Percentiles rank a stretch among this genome's conserved stretches.
Conservation (phyloP, 2,797 vertebrate genomes). For the Gadopsis marmoratus region DNA sequence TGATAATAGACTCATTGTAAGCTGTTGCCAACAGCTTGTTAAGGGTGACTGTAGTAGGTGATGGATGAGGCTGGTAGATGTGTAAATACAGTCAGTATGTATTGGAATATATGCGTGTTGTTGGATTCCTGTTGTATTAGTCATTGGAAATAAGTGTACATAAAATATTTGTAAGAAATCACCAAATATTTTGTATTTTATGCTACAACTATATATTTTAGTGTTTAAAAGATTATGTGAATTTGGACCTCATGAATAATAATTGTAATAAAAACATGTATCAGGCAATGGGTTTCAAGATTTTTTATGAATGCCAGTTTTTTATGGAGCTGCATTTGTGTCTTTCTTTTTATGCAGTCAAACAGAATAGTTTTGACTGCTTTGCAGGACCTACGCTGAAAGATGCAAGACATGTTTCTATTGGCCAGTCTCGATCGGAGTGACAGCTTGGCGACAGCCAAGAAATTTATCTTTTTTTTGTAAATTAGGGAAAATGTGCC, state of each 20-base stretch:
- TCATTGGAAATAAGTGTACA: conserved; percentile 14
- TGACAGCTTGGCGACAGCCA: too few species aligned
- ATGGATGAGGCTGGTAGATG: neutral
- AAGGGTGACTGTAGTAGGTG: neutral
- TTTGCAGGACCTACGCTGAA: too few species aligned
- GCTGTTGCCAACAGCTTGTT: conserved; percentile 11
- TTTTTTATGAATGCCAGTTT: neutral
- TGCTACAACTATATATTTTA: neutral
- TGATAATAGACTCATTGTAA: neutral
- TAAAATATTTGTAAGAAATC: neutral
- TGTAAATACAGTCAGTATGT: conserved; percentile 8
- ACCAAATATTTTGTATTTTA: conserved; percentile 31
- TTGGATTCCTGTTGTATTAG: neutral
- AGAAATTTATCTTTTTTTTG: too few species aligned
- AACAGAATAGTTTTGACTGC: too few species aligned
- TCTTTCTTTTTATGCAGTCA: too few species aligned
- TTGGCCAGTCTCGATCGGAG: too few species aligned
- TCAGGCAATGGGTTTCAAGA: neutral
- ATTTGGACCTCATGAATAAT: conserved; percentile 14
- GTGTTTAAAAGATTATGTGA: conserved; percentile 40
- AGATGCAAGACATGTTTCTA: too few species aligned
- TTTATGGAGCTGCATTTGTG: neutral
- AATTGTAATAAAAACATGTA: conserved; percentile 43
- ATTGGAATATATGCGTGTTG: conserved; percentile 21
- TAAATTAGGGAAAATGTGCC: too few species aligned